phyloP scores from a whole-genome alignment of 2,797 vertebrate species.

The Helarctos malayanus region DNA sequence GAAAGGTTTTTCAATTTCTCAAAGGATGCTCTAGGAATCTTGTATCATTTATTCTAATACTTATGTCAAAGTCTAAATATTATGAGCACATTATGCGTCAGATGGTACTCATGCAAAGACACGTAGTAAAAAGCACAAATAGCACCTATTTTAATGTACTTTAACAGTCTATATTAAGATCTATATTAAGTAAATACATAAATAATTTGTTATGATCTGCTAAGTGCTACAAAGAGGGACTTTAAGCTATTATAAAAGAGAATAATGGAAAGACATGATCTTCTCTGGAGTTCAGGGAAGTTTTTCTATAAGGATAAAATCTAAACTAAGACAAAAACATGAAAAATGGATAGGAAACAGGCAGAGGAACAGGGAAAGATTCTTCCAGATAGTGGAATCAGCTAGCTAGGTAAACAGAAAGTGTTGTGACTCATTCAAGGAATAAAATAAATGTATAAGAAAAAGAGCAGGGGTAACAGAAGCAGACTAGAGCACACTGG shows the following conservation, averaged over 20 bases:
- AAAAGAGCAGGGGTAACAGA: background rate
- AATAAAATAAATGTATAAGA: background rate
- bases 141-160: background rate
- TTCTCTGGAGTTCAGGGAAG: background rate
- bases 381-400: background rate
- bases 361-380: background rate
- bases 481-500: background rate
- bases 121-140: background rate
- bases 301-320: constrained; percentile 28
- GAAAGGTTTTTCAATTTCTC: background rate
- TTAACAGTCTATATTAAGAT: background rate
- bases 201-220: background rate
- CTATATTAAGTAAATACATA: background rate
- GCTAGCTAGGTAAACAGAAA: background rate
- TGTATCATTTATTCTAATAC: constrained; percentile 6
- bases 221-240: background rate
- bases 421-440: background rate
- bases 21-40: background rate
- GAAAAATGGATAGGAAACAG: background rate
- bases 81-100: background rate
- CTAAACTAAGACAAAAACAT: background rate
- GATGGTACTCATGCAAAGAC: background rate
- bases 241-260: background rate
- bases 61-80: constrained; percentile 13
- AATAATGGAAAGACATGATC: background rate